A percentile compares a stretch with the other conserved stretches of the same genome.
Conservation (phyloP, 2,888 invertebrate species). For the Alsophila aescularia region DNA sequence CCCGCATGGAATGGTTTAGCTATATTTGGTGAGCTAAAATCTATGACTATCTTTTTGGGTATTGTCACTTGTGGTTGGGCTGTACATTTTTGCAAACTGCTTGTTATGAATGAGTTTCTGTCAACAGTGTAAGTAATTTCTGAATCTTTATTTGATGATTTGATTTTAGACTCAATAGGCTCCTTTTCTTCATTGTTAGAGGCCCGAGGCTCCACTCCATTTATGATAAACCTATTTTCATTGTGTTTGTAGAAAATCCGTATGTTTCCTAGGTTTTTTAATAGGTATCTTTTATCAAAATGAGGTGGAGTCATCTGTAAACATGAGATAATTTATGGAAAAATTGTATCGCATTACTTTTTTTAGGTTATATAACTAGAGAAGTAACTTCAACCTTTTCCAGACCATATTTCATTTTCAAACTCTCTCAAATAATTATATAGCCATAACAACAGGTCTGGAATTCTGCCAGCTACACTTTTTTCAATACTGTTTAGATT, state of each 20-base stretch:
- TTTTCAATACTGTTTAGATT: too few species aligned
- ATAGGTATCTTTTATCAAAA: constrained; percentile 37
- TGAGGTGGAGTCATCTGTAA: constrained; percentile 48
- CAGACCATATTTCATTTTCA: constrained; percentile 18
- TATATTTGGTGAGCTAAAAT: constrained; percentile 98
- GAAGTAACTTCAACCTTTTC: constrained; percentile 19
- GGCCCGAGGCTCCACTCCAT: constrained; percentile 35
- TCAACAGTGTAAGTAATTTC: constrained; percentile 51
- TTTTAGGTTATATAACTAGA: constrained; percentile 9
- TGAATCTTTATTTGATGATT: constrained; percentile 12
- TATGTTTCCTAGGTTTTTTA: constrained; percentile 46
- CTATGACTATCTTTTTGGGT: constrained; percentile 86
- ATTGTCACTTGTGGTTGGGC: constrained; percentile 21
- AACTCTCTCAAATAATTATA: too few species aligned
- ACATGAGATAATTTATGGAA: constrained; percentile 15
- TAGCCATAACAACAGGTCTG: too few species aligned
- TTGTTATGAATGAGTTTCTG: constrained; percentile 59
- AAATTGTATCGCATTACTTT: not conserved
- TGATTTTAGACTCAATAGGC: not conserved
- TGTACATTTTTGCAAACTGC: constrained; percentile 48
- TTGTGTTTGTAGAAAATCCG: constrained; percentile 61
- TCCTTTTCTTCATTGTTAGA: constrained; percentile 18
- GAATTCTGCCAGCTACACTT: too few species aligned
- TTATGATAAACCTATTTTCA: constrained; percentile 55
- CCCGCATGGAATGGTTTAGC: constrained; percentile 99